Base-by-base conservation (phyloP, 2,888 invertebrate species). In the Oscheius sp. region DNA sequence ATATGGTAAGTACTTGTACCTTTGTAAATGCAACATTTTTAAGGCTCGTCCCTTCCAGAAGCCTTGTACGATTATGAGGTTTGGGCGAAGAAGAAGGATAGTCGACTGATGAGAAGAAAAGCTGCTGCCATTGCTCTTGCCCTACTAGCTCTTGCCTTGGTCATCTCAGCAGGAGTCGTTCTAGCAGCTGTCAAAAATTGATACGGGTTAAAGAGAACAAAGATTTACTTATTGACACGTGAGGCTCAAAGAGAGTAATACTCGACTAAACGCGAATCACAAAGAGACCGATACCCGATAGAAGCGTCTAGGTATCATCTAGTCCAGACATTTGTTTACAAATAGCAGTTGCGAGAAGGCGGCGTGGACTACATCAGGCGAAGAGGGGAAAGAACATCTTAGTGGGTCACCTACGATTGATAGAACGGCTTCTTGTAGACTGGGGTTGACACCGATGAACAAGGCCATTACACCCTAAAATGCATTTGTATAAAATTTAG, bases 321-420 rank as follows among this genome's bases (percentile, higher is more conserved):
- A 74, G 57, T 74, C 74, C 13, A 74, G 29, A 42, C 59, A 58
- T 10, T 37, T 32, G n/a, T 51, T 59, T 58, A 53, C 55, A 33
- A 57, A 32, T 2, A 83, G 74, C 51, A 84, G 65, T 35, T 75
- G 79, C 21, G 84, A 79, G 77, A 89, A 86, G 53, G 88, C 87
- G 3, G 86, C 87, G 75, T 89, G 89, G 7, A 86, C 83, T 5
- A 89, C 89, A 74, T 89, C 89, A 7, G 89, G 89, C 62, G 85
- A 86, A 1, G 87, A 84, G 57, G 89, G 85, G 75, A 87, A 88
- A 73, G 84, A 85, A 42, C 77, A 77, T 3, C 84, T 81, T 11
- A 70, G 65, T 11, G 75, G 76, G 55, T 86, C 85, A 7, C 74
- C 74, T 9, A 88, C 81, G 3, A 84, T 76, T 29, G 79, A 73